A percentile compares a stretch with the other conserved stretches of the same genome.
phyloP scores from a whole-genome alignment of 2,888 invertebrate species.

The Meta bourneti region DNA sequence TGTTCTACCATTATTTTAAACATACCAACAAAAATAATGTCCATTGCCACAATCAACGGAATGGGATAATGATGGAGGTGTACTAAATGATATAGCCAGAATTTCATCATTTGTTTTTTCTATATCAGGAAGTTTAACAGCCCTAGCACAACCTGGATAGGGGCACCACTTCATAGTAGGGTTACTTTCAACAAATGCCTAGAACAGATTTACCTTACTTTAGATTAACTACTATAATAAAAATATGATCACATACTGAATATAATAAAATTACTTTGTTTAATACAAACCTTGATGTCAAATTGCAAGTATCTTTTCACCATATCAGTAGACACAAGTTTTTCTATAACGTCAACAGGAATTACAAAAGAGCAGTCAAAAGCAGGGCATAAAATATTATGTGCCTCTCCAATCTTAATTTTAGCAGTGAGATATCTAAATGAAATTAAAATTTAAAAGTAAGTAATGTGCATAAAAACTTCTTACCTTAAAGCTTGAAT shows the following conservation, averaged over 20 bases:
- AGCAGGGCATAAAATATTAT: conserved; percentile 86
- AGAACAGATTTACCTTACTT: background rate
- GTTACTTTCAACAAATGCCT: conserved; percentile 87
- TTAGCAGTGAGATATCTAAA: conserved; percentile 84
- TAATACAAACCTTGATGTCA: conserved; percentile 84
- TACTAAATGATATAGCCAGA: conserved; percentile 63
- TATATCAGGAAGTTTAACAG: conserved; percentile 85
- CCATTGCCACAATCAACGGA: conserved; percentile 87
- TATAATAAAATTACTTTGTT: background rate
- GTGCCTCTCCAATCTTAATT: conserved; percentile 86
- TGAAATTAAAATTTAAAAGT: background rate
- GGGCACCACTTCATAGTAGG: conserved; percentile 88
- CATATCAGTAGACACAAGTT: conserved; percentile 85
- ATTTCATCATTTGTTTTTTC: conserved; percentile 64
- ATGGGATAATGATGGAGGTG: conserved; percentile 82
- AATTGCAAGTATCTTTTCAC: conserved; percentile 86
- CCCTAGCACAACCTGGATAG: conserved; percentile 85
- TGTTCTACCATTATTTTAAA: background rate
- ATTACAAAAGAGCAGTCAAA: conserved; percentile 85
- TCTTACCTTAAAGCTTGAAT: background rate
- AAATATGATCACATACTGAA: background rate
- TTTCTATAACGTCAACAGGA: conserved; percentile 86
- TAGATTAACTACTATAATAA: background rate
- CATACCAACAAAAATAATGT: conserved; percentile 87
- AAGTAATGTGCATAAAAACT: background rate